These are phyloP conservation scores for Symphodus melops DNA, from an alignment of 2,113 vertebrate genomes.

Conservation along the genomic window DNA sequence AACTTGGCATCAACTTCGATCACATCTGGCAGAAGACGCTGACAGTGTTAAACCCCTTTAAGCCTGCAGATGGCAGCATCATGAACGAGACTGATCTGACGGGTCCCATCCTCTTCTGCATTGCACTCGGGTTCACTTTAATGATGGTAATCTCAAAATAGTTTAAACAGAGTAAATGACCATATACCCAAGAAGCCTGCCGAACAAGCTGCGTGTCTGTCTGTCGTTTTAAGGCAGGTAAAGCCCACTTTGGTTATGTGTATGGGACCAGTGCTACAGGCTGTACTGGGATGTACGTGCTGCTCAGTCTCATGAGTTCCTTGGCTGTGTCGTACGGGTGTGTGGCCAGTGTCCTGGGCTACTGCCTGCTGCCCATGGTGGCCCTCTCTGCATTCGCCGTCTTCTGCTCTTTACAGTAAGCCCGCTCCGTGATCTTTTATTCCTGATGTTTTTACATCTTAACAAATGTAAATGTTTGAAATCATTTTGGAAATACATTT, in stretches of 20 bases:
- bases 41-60: conserved; percentile 90
- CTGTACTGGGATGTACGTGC: conserved; percentile 84
- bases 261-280: conserved; percentile 88
- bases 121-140: conserved; percentile 86
- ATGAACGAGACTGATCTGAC: conserved; percentile 92
- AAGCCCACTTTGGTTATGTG: conserved; percentile 90
- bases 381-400: conserved; percentile 85
- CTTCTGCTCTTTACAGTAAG: conserved; percentile 89
- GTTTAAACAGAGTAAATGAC: too few species aligned
- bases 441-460: background rate
- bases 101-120: conserved; percentile 87
- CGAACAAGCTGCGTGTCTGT: background rate
- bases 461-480: background rate
- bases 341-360: conserved; percentile 90
- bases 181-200: too few species aligned
- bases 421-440: conserved; percentile 33
- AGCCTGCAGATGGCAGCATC: conserved; percentile 91
- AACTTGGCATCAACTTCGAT: conserved; percentile 92
- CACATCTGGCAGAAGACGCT: conserved; percentile 94
- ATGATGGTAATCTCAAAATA: conserved; percentile 83
- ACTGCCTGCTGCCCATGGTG: conserved; percentile 91
- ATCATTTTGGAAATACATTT: too few species aligned
- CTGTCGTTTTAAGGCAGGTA: conserved; percentile 84
- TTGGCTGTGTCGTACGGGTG: conserved; percentile 85
- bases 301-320: conserved; percentile 89